phyloP scores from a whole-genome alignment of 2,888 invertebrate genomes.

The Encarsia formosa region DNA sequence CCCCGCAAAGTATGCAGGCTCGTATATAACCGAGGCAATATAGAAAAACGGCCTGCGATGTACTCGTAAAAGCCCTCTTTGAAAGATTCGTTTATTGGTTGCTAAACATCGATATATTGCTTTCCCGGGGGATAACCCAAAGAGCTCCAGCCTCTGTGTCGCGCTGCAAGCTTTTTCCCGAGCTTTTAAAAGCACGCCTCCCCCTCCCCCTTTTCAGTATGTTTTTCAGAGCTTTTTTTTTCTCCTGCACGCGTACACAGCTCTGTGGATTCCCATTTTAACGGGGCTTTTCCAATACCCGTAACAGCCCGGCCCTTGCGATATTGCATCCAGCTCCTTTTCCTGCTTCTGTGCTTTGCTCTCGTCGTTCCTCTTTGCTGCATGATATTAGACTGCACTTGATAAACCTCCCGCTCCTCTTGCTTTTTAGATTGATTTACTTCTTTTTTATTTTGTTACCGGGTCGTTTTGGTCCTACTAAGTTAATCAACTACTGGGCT shows the following conservation, averaged over 20 bases:
- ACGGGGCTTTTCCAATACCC: too few species aligned
- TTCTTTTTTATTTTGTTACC: slow-evolving; percentile 8
- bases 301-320: too few species aligned
- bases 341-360: background rate
- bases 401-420: background rate
- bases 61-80: slow-evolving; percentile 48
- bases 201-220: slow-evolving; percentile 26
- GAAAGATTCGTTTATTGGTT: slow-evolving; percentile 52
- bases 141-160: slow-evolving; percentile 29
- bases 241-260: too few species aligned
- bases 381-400: too few species aligned
- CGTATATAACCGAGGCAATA: too few species aligned
- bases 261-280: background rate
- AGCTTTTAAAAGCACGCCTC: slow-evolving; percentile 43
- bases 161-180: slow-evolving; percentile 33
- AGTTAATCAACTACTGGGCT: too few species aligned
- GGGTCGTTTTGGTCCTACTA: too few species aligned
- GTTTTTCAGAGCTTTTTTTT: slow-evolving; percentile 10
- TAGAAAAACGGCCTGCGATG: background rate
- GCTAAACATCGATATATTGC: slow-evolving; percentile 53
- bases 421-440: slow-evolving; percentile 4
- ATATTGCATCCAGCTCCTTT: background rate
- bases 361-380: background rate
- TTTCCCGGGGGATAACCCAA: slow-evolving; percentile 39
- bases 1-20: too few species aligned